Conservation (phyloP, 2,797 vertebrate species). For the Limnodromus scolopaceus region DNA sequence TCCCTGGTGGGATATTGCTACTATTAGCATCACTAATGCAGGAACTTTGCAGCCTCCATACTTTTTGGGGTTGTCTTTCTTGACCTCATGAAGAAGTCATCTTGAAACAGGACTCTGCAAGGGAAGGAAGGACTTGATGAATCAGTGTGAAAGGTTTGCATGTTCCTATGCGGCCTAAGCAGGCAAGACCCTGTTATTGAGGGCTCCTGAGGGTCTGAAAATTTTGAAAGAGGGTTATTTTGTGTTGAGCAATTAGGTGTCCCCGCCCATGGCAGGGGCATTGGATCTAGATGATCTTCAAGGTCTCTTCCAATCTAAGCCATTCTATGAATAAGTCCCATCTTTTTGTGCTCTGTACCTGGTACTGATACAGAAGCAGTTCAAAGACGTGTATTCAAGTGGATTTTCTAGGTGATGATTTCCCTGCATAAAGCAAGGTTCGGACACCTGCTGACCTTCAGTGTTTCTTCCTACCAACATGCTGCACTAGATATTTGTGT, state of each 20-base stretch:
- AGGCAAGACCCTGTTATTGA: fast-evolving
- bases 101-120: neutral
- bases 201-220: neutral
- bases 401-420: neutral
- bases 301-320: neutral
- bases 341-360: neutral
- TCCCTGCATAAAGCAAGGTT: neutral
- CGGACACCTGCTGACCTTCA: neutral
- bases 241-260: neutral
- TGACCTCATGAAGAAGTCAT: neutral
- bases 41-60: fast-evolving
- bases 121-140: neutral
- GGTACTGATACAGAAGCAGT: fast-evolving
- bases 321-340: fast-evolving
- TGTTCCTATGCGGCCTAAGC: neutral
- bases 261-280: neutral
- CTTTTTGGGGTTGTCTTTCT: neutral
- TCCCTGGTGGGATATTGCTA: fast-evolving
- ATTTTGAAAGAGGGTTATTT: neutral
- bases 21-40: fast-evolving
- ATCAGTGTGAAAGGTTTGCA: fast-evolving
- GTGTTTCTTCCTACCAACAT: fast-evolving
- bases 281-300: neutral
- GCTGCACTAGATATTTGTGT: fast-evolving
- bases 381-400: neutral